Evolutionary conservation across 2,113 vertebrate species (phyloP), one percentile per base, ranked within the genome.

Genomic region (Anarrhichthys ocellatus): DNA sequence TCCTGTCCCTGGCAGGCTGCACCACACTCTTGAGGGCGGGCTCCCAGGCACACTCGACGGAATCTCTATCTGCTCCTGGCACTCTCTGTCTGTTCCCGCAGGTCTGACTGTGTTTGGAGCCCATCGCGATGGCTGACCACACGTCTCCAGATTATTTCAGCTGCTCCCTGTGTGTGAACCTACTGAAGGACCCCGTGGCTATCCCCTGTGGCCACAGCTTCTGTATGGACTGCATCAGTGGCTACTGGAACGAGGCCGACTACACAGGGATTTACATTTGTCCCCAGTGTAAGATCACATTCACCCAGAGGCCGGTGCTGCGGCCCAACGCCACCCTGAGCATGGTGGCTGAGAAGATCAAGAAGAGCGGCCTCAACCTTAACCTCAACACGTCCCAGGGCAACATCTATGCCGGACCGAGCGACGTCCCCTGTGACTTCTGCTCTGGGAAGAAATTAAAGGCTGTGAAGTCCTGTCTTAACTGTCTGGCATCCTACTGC

Each of bases 171-270:
- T 96, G 95, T 22, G 80, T 82, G 67, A 94, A 65, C 81, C 92
- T 96, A 1, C 92, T 96, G 65, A 92, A 87, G 92, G 95, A 96
- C 81, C 95, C 95, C 0, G 95, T 96, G 91, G 95, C 95, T 0
- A 96, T 96, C 50, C 95, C 95, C 40, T 96, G 95, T 10, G 95
- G 95, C 62, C 95, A 96, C 93, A 96, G 95, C 73, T 96, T 94
- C 89, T 96, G 95, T 44, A 96, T 96, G 95, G 95, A 96, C 93
- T 96, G 95, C 86, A 96, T 96, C 87, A 95, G 94, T 5, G 93
- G 91, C 83, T 96, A 96, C 92, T 96, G 95, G 95, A 96, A 97
- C 9, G 96, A 95, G 66, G 96, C 95, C 1, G 95, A 96, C 92
- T 96, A 96, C 94, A 96, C 95, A 0, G 95, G 95, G 66, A 96